phyloP scores from a whole-genome alignment of 2,888 invertebrate genomes.

The Hyposoter didymator region DNA sequence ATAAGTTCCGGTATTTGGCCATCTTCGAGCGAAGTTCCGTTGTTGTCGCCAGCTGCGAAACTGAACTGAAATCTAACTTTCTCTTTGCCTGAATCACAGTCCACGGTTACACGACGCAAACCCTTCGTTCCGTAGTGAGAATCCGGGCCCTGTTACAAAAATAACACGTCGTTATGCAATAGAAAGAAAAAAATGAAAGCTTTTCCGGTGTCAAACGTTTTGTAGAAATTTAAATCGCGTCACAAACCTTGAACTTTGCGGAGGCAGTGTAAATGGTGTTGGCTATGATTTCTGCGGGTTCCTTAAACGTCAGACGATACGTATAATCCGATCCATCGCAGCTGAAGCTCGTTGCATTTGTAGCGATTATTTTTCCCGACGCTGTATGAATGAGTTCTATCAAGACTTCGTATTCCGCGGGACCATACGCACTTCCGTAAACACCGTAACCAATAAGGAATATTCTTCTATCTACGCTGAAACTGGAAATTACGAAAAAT shows the following conservation, averaged over 20 bases:
- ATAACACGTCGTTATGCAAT: background rate
- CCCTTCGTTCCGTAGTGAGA: constrained; percentile 95
- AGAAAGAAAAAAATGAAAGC: background rate
- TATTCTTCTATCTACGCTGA: constrained; percentile 92
- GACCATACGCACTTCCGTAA: constrained; percentile 92
- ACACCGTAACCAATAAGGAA: constrained; percentile 94
- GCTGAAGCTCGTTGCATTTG: constrained; percentile 91
- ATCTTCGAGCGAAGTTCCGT: constrained; percentile 93
- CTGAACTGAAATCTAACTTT: constrained; percentile 93
- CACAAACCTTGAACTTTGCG: constrained; percentile 89
- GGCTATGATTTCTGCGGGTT: constrained; percentile 92
- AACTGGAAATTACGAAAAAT: constrained; percentile 84
- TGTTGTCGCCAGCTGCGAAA: constrained; percentile 94
- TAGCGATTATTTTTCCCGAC: constrained; percentile 90
- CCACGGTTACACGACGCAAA: constrained; percentile 90
- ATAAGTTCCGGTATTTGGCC: constrained; percentile 95
- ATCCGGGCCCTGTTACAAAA: constrained; percentile 90
- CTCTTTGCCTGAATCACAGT: constrained; percentile 90
- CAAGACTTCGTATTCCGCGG: constrained; percentile 91
- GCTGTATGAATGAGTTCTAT: constrained; percentile 92
- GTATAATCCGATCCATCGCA: constrained; percentile 92
- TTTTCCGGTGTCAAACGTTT: background rate
- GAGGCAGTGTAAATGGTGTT: constrained; percentile 93
- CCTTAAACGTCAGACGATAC: constrained; percentile 93
- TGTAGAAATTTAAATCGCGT: constrained; percentile 36